phyloP scores from a whole-genome alignment of 2,797 vertebrate species.

The Potorous gilbertii region DNA sequence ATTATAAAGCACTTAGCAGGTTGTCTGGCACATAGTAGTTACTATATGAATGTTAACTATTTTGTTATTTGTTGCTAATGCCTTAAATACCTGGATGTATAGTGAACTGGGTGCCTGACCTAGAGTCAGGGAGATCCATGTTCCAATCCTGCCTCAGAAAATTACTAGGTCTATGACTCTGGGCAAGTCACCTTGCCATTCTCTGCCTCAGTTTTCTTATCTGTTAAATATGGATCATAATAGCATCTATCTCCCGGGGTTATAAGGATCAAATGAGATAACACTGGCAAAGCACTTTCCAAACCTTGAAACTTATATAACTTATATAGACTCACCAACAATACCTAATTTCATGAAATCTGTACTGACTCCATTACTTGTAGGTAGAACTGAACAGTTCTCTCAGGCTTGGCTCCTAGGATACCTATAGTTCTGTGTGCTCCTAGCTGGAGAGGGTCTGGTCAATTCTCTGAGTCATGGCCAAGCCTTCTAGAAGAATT shows the following conservation, averaged over 20 bases:
- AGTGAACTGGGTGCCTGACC: too few relatives aligned
- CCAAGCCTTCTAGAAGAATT: neutral
- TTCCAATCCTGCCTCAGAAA: neutral
- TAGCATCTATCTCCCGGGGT: neutral
- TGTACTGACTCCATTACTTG: neutral
- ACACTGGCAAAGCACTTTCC: neutral
- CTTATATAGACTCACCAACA: too few relatives aligned
- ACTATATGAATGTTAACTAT: neutral
- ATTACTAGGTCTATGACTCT: too few relatives aligned
- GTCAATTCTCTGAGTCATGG: neutral
- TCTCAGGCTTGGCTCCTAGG: neutral
- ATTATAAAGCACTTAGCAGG: neutral
- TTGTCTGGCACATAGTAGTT: neutral
- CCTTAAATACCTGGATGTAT: neutral
- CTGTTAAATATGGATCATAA: neutral
- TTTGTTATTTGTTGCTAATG: neutral
- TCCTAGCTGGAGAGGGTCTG: neutral
- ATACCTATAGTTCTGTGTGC: neutral
- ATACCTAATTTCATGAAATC: neutral
- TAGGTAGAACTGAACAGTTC: neutral
- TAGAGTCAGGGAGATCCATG: neutral
- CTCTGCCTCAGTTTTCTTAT: neutral
- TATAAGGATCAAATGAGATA: neutral
- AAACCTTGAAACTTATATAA: neutral
- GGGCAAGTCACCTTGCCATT: neutral